Base-by-base conservation (phyloP, 2,888 invertebrate species). In the Cryptus viduatorius region DNA sequence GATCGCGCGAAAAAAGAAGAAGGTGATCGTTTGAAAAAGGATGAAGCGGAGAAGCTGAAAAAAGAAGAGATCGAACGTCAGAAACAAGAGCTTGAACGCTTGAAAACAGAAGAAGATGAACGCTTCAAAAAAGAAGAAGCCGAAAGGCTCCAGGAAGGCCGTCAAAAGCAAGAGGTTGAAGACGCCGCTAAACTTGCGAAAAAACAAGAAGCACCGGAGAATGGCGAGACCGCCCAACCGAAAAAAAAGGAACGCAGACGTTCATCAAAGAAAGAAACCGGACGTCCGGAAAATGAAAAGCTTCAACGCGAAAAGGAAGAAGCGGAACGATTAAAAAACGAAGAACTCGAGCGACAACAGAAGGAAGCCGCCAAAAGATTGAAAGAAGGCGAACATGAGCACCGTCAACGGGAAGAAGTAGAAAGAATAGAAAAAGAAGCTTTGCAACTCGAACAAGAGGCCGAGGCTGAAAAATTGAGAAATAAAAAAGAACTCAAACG, bases 201-300 rank as follows among this genome's bases (percentile, higher is more conserved):
- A 92, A 89, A 91, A 92, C 2, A 89, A 91, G 1, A 93, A 93
- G 87, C 19, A 73, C 50, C 50, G 77, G 69, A 91, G 89, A 78
- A 93, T 92, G 84, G 93, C 90, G 87, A 87, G 79, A 44, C 85
- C 64, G 67, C 29, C 44, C 53, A 73, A 59, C n/a, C 8, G 59
- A 79, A 77, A 64, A 75, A 75, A 76, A 82, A 76, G 29, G 67
- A 77, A 72, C 65, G 46, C 87, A 81, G 1, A 90, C 83, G 19
- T 92, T 89, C 86, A 94, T 93, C 89, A 37, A 59, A 80, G 68
- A 94, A 94, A 86, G 93, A 88, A 84, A 87, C 85, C 53, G 79
- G 80, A 37, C 68, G 61, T 29, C 31, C 24, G 29, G 80, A 80
- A 61, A 44, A 46, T 3, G 73, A 80, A 61, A 67, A 81, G 61